Evolutionary conservation across 1,140 invertebrate species (phyloP).

Genomic region (Trachymyrmex septentrionalis): DNA sequence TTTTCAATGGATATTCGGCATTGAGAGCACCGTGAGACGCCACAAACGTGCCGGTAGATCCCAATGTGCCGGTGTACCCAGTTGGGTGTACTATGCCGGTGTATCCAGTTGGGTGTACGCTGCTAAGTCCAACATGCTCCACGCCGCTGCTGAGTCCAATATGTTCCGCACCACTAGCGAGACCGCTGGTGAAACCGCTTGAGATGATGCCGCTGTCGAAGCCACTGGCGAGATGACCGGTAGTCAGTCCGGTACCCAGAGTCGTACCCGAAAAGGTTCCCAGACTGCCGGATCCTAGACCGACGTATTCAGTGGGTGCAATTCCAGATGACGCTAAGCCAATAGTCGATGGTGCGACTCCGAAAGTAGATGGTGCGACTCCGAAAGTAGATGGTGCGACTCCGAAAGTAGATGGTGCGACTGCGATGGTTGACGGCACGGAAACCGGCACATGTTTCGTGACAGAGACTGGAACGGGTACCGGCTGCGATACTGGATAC

Average conservation of each 20-base stretch:
- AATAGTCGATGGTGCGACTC: neutral
- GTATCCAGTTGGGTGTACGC: neutral
- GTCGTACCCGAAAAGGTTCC: neutral
- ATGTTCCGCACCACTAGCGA: neutral
- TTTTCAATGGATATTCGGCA: constrained; percentile 40
- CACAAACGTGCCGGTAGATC: neutral
- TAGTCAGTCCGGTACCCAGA: neutral
- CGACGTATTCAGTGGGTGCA: constrained; percentile 5
- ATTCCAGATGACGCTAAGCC: constrained; percentile 16
- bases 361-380: neutral
- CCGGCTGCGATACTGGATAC: constrained; percentile 59
- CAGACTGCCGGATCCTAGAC: constrained; percentile 17
- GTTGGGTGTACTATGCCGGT: neutral
- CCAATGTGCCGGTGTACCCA: neutral
- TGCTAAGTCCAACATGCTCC: constrained; percentile 3
- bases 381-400: neutral
- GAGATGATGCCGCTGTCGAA: neutral
- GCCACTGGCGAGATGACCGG: no score
- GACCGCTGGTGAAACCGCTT: neutral
- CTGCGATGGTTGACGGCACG: neutral
- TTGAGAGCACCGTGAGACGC: neutral
- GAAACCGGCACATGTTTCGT: constrained; percentile 15
- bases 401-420: neutral
- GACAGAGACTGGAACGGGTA: constrained; percentile 49
- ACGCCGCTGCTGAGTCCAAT: neutral